phyloP scores from a whole-genome alignment of 92 coral and sea anemone species.

The Actinernus sp. region DNA sequence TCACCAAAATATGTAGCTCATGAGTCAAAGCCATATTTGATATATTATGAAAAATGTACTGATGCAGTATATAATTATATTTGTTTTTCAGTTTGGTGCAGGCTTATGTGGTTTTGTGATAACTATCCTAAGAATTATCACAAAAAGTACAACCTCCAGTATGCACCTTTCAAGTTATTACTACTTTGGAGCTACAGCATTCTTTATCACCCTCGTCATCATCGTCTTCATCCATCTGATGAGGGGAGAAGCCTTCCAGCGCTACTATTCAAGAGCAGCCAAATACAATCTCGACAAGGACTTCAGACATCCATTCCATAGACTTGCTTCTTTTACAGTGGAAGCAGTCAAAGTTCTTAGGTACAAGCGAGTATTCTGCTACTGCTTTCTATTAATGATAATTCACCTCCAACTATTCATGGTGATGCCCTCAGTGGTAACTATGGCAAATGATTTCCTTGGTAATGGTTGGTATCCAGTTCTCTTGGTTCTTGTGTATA shows the following conservation, averaged over 20 bases:
- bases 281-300: conserved; percentile 67
- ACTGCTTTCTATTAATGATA: conserved; percentile 78
- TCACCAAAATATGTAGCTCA: no score
- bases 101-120: conserved; percentile 80
- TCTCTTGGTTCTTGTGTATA: conserved; percentile 76
- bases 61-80: no score
- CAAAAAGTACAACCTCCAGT: conserved; percentile 78
- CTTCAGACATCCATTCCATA: conserved; percentile 68
- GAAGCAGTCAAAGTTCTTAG: conserved; percentile 83
- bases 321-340: conserved; percentile 71
- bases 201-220: conserved; percentile 69
- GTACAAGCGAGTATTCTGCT: conserved; percentile 85
- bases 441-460: conserved; percentile 90
- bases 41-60: no score
- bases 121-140: conserved; percentile 71
- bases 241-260: conserved; percentile 76
- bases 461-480: conserved; percentile 95
- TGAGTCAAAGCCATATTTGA: no score
- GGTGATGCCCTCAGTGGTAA: conserved; percentile 89
- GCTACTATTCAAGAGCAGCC: conserved; percentile 73
- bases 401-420: conserved; percentile 82
- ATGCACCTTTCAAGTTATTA: conserved; percentile 85
- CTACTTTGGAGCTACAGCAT: conserved; percentile 81
- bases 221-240: conserved; percentile 70
- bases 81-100: conserved; percentile 79